Base-by-base conservation (phyloP, 2,888 invertebrate genomes). In the Acanthopleura granulata region DNA sequence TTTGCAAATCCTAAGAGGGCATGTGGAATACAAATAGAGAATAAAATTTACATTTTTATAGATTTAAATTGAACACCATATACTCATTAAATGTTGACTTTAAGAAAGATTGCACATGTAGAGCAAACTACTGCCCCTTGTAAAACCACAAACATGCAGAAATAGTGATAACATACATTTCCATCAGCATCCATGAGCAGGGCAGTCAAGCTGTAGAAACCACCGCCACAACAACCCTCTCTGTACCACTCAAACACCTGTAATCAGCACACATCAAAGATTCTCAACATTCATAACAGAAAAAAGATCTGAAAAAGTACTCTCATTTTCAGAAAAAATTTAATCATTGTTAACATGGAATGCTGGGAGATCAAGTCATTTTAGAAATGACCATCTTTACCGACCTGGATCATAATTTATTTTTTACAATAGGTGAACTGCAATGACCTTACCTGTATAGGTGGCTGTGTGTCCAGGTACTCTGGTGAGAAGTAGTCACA, bases 221-320 rank as follows among this genome's bases (percentile, higher is more conserved):
- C 86, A 0, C 86, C 86, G 3, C 84, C 86, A 79, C 79, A 78
- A 0, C 75, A 71, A 9, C 86, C 86, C 72, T 86, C 83, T 40
- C 78, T 76, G 76, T 84, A 84, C 85, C 81, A 82, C 76, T 85
- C 86, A 29, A 77, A 75, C 27, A 84, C 83, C 86, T 86, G 77
- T 40, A 40, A 40, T 40, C 4, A 40, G 9, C 40, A 40, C 40
- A 40, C 4, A 40, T 40, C 40, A 40, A 40, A 40, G 40, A 40
- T 9, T 6, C 9, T 40, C 40, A 40, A 9, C 9, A 40, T 9
- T 40, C 40, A 40, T 40, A 40, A 40, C 9, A 40, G 9, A n/a
- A n/a, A n/a, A n/a, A n/a, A n/a, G n/a, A n/a, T n/a, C n/a, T n/a
- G n/a, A n/a, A n/a, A n/a, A n/a, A n/a, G n/a, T n/a, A n/a, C n/a